Evolutionary conservation across 2,888 invertebrate genomes (phyloP), one percentile per base, ranked within the genome.

Genomic region (Melipona bicolor): DNA sequence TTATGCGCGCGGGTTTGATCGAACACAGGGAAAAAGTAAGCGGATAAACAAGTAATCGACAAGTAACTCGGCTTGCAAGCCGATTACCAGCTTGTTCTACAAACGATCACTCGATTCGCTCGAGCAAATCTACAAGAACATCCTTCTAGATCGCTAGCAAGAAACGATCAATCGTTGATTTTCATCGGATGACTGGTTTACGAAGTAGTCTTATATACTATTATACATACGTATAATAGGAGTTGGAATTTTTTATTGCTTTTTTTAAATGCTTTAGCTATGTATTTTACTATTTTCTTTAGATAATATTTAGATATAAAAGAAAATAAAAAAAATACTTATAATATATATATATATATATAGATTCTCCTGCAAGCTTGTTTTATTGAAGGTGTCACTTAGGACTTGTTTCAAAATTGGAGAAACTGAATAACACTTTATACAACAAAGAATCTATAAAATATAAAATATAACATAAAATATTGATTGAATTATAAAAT

Each of bases 11-110:
- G 19, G 19, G 67, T 62, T 85, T 36, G 19, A 75, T 73, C 72
- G 54, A 43, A 62, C 54, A 24, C 54, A 54, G 24, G 19, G 76
- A 69, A 50, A 72, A 76, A 62, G 72, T 32, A 71, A 49, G 68
- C 67, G 54, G 78, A 78, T 70, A 68, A 88, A 89, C 88, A 78
- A 79, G 81, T 79, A 84, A 84, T 79, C 74, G 67, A n/a, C 50
- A 50, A 73, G 78, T 80, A 78, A 85, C 81, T 43, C 56, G 81
- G 52, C 75, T 17, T 77, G 69, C 85, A 81, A 84, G 73, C 81
- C 78, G 77, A 86, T 86, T 81, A 85, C 85, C 71, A 85, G 84
- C 67, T 71, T 77, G 85, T 73, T 64, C 54, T 62, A 68, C 72
- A 65, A 75, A 70, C 62, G 78, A 85, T 81, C 77, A 17, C 81